Conservation (phyloP, 2,888 invertebrate species). For the Chelonus formosanus region DNA sequence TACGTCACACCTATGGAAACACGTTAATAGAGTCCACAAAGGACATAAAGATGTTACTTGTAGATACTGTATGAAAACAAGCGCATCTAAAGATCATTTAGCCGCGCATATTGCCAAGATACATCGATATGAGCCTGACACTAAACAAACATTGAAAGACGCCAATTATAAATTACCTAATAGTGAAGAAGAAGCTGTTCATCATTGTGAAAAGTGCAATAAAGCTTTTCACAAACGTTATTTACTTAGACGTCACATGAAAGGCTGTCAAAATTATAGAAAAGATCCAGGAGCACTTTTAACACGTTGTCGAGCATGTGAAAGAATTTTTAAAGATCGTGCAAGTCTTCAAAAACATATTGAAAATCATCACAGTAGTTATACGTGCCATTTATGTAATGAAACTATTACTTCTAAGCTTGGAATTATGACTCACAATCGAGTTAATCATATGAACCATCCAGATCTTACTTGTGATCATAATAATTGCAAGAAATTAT, state of each 20-base stretch:
- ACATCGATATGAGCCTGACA: slow-evolving; percentile 62
- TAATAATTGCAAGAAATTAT: slow-evolving; percentile 66
- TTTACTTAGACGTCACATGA: slow-evolving; percentile 69
- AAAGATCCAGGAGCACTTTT: slow-evolving; percentile 67
- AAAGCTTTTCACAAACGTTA: slow-evolving; percentile 70
- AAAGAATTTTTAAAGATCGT: slow-evolving; percentile 69
- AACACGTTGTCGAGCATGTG: slow-evolving; percentile 69
- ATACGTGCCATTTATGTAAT: slow-evolving; percentile 68
- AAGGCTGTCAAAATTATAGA: slow-evolving; percentile 68
- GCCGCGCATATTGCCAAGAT: slow-evolving; percentile 69
- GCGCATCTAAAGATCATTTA: slow-evolving; percentile 70
- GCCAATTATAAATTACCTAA: slow-evolving; percentile 60
- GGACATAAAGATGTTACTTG: slow-evolving; percentile 71
- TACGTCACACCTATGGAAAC: slow-evolving; percentile 72
- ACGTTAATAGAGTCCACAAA: slow-evolving; percentile 70
- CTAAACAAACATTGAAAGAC: slow-evolving; percentile 53
- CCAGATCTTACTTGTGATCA: slow-evolving; percentile 67
- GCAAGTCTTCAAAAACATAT: slow-evolving; percentile 68
- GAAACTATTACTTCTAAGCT: slow-evolving; percentile 69
- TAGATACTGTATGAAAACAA: slow-evolving; percentile 69
- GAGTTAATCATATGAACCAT: slow-evolving; percentile 68
- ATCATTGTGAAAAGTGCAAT: slow-evolving; percentile 68
- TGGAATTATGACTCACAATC: slow-evolving; percentile 70
- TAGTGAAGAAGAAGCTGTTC: slow-evolving; percentile 65
- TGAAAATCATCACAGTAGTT: slow-evolving; percentile 68